phyloP scores from a whole-genome alignment of 1,140 invertebrate genomes.

The Zaprionus inermis region DNA sequence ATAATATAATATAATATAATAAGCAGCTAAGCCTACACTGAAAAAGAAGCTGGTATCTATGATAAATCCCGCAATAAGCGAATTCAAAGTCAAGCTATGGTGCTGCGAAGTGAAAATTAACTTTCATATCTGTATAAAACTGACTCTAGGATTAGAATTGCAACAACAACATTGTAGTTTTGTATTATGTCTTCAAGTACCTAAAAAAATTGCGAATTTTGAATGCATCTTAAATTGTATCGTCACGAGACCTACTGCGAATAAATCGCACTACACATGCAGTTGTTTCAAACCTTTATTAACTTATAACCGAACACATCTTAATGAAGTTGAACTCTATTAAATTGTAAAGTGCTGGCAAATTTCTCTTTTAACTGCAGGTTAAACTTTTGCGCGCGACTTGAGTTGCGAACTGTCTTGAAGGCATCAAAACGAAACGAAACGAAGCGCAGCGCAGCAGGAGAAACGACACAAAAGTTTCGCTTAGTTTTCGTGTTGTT shows the following conservation, averaged over 20 bases:
- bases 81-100: background rate
- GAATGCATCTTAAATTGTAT: background rate
- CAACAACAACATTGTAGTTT: too few relatives aligned
- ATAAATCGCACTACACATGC: background rate
- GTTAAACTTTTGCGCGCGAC: conserved; percentile 11
- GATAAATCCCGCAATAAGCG: too few relatives aligned
- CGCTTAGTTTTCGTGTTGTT: background rate
- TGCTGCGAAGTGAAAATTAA: fast-evolving
- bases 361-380: conserved; percentile 28
- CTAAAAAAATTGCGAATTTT: too few relatives aligned
- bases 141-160: too few relatives aligned
- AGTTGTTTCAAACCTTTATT: background rate
- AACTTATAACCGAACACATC: background rate
- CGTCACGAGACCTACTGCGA: background rate
- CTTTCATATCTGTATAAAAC: too few relatives aligned
- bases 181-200: too few relatives aligned
- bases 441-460: background rate
- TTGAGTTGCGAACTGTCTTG: background rate
- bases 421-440: background rate
- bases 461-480: conserved; percentile 1
- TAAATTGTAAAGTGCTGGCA: conserved; percentile 23
- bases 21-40: too few relatives aligned
- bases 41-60: too few relatives aligned
- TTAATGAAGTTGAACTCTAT: background rate
- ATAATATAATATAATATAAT: too few relatives aligned